Base-by-base conservation (phyloP, 92 coral and sea anemone genomes). In the Porites cylindrica region DNA sequence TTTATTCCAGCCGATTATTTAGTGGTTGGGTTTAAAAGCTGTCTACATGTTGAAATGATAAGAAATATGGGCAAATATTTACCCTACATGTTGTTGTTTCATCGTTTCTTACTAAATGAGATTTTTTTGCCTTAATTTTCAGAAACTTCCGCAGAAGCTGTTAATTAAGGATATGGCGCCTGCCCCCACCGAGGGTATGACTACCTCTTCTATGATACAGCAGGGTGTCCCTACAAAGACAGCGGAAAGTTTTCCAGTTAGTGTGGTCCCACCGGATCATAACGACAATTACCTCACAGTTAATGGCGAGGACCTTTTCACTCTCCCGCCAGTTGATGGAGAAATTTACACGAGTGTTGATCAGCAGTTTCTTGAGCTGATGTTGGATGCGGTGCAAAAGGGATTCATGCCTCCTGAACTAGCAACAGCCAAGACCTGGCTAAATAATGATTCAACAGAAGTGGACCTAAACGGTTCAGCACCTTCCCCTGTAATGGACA, bases 361-460 rank as follows among this genome's bases (percentile, higher is more conserved):
- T 71, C 79, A 86, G 66, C 85, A 83, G 21, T 93, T 95, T 56
- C 79, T 95, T 32, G 96, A 93, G 64, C 85, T 94, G 43, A 95
- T 95, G 91, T 77, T 93, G 70, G 98, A 95, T 59, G 96, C 96
- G 4, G 94, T 95, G 10, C 94, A 93, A 21, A 90, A 84, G 72
- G 93, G 95, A 17, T 92, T 87, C n/a, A 71, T 92, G 70, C 80
- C 85, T 12, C 85, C 84, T 16, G 95, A 89, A 11, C 71, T 92
- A 13, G 66, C 83, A 26, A n/a, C 76, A 29, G 89, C 80, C 17
- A 73, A 85, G 23, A 74, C 72, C 2, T 83, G 87, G 87, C 53
- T 83, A 7, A 83, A 74, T 66, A 9, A 16, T 0, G 66, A 73
- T 62, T 79, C 72, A 4, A 0, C 72, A 11, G 87, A 83, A 14